A percentile compares a stretch with the other conserved stretches of the same genome.
These are phyloP conservation scores for Clistopyga incitator DNA, from an alignment of 2,888 invertebrate species.

Conservation along the genomic window DNA sequence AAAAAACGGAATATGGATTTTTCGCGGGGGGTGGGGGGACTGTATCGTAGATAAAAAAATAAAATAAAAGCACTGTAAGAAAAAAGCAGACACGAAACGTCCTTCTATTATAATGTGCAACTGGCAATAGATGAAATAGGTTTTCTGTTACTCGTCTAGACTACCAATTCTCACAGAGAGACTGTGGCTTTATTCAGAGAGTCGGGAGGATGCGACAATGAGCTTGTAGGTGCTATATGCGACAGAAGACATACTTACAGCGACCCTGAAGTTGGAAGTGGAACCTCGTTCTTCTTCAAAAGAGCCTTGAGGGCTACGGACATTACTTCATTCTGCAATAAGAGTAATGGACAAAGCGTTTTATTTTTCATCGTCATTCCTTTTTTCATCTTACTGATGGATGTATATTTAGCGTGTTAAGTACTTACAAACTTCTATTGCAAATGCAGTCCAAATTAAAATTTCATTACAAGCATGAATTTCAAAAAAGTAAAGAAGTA, in stretches of 20 bases:
- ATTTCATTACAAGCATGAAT: background rate
- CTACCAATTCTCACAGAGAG: constrained; percentile 12
- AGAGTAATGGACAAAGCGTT: constrained; percentile 62
- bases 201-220: constrained; percentile 24
- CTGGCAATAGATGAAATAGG: constrained; percentile 2
- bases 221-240: constrained; percentile 7
- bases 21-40: no score
- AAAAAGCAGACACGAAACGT: no score
- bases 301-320: constrained; percentile 78
- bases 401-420: background rate
- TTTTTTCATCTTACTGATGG: background rate
- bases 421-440: background rate
- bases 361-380: background rate
- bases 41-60: no score
- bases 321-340: constrained; percentile 81
- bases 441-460: background rate
- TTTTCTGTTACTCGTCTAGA: background rate
- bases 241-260: constrained; percentile 77
- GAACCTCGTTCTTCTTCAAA: constrained; percentile 76
- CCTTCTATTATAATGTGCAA: background rate
- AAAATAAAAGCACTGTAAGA: no score
- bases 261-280: constrained; percentile 74
- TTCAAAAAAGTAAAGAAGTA: background rate
- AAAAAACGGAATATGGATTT: no score
- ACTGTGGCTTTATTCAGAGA: constrained; percentile 11